Conservation (phyloP, 30 jellyfish, hydroid and myxozoan genomes). For the Hydractinia symbiolongicarpus region DNA sequence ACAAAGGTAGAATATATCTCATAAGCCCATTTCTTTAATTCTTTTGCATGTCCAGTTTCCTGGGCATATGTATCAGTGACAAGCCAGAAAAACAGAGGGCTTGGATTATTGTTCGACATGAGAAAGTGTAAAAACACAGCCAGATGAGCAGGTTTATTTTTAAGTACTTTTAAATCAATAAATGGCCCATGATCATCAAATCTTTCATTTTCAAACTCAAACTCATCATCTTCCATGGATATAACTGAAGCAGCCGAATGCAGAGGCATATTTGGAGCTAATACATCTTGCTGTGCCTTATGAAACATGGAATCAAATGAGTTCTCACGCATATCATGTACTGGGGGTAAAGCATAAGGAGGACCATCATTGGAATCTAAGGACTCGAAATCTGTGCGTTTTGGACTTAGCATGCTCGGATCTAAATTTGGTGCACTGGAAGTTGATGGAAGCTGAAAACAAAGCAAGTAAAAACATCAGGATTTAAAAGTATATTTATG, state of each 20-base stretch:
- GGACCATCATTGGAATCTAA: conserved; percentile 19
- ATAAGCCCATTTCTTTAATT: conserved; percentile 93
- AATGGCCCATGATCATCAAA: conserved; percentile 98
- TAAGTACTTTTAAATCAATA: conserved; percentile 58
- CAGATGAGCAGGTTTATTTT: conserved; percentile 91
- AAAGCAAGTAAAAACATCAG: background rate
- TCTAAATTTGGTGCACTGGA: conserved; percentile 27
- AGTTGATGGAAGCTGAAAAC: conserved; percentile 15
- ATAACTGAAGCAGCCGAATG: conserved; percentile 86
- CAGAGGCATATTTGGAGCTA: conserved; percentile 35
- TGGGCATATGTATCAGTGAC: conserved; percentile 84
- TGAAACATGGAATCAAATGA: conserved; percentile 30
- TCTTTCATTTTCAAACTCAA: conserved; percentile 78
- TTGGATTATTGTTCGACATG: conserved; percentile 95
- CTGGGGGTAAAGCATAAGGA: conserved; percentile 11
- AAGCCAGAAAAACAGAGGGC: conserved; percentile 98
- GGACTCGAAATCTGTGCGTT: conserved; percentile 13
- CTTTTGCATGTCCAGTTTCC: conserved; percentile 91
- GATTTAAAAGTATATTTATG: no score
- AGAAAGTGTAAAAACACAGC: conserved; percentile 90
- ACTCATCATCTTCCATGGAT: conserved; percentile 95
- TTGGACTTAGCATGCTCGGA: background rate
- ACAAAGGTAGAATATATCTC: conserved; percentile 86
- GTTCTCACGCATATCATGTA: conserved; percentile 15
- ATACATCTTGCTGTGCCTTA: conserved; percentile 28